Evolutionary conservation across 2,888 invertebrate species (phyloP).

Genomic region (Rhagonycha lutea): DNA sequence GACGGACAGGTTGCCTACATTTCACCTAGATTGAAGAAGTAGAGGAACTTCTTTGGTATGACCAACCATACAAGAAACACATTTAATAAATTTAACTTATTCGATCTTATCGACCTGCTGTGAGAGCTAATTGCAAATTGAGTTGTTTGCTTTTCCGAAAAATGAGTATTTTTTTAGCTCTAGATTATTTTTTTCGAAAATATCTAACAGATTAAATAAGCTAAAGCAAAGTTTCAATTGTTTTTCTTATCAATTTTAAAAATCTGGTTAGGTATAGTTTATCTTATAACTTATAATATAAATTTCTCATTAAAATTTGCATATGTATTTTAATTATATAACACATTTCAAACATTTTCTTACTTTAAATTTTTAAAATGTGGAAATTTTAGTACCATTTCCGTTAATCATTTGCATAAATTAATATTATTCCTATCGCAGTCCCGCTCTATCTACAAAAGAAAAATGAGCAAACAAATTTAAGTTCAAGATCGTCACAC

Average conservation of each 20-base stretch:
- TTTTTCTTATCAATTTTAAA: neutral
- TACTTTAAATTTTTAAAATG: neutral
- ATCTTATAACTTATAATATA: neutral
- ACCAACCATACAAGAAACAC: neutral
- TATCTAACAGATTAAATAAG: too few species aligned
- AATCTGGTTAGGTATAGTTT: neutral
- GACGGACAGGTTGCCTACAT: neutral
- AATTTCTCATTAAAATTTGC: neutral
- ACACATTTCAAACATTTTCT: neutral
- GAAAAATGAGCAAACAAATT: neutral
- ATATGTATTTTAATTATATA: neutral
- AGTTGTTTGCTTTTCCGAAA: neutral
- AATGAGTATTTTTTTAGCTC: too few species aligned
- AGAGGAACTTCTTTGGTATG: neutral
- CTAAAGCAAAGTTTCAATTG: neutral
- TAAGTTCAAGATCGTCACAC: conserved; percentile 12
- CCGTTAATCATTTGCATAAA: neutral
- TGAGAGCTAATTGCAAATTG: neutral
- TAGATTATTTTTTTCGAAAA: too few species aligned
- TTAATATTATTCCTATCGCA: neutral
- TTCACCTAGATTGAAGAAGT: neutral
- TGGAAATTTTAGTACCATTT: neutral
- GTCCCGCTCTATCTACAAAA: neutral
- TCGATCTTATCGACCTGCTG: neutral
- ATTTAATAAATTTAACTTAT: neutral